Percentiles rank a stretch among this genome's conserved stretches.
phyloP scores from a whole-genome alignment of 64 coral and sea anemone species.

The Stichodactyla helianthus region DNA sequence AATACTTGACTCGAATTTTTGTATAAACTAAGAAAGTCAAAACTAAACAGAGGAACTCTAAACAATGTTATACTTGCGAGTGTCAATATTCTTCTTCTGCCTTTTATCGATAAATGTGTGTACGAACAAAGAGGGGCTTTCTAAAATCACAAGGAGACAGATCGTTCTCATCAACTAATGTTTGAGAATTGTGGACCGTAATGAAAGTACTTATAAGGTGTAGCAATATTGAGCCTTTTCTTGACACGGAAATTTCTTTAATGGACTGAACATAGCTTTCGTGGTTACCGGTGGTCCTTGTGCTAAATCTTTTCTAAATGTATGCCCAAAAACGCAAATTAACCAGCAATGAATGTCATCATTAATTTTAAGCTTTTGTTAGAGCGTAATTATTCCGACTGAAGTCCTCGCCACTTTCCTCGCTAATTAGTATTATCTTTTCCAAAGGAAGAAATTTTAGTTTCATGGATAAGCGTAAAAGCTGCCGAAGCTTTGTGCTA shows the following conservation, averaged over 20 bases:
- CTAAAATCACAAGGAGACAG: constrained; percentile 32
- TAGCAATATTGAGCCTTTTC: constrained; percentile 24
- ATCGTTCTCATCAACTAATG: constrained; percentile 32
- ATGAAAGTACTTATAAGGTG: constrained; percentile 26
- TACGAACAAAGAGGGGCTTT: background rate
- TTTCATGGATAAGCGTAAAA: constrained; percentile 17
- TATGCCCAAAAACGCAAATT: constrained; percentile 42
- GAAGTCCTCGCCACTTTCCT: constrained; percentile 37
- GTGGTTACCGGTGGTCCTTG: constrained; percentile 36
- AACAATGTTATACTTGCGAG: background rate
- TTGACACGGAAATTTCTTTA: constrained; percentile 43
- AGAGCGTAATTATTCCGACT: constrained; percentile 30
- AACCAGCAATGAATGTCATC: constrained; percentile 44
- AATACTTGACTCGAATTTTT: background rate
- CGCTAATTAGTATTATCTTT: constrained; percentile 32
- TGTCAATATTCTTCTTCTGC: background rate
- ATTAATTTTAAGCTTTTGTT: constrained; percentile 44
- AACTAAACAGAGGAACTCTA: background rate
- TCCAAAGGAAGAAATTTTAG: constrained; percentile 1
- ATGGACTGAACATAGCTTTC: constrained; percentile 22
- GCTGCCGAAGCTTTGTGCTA: constrained; percentile 7
- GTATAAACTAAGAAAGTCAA: background rate
- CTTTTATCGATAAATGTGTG: constrained; percentile 28
- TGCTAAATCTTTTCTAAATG: constrained; percentile 37
- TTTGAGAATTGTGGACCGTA: constrained; percentile 30